A percentile compares a stretch with the other conserved stretches of the same genome.
These are phyloP conservation scores for Triplophysa yarkandensis DNA, from an alignment of 2,797 vertebrate species.

Conservation along the genomic window DNA sequence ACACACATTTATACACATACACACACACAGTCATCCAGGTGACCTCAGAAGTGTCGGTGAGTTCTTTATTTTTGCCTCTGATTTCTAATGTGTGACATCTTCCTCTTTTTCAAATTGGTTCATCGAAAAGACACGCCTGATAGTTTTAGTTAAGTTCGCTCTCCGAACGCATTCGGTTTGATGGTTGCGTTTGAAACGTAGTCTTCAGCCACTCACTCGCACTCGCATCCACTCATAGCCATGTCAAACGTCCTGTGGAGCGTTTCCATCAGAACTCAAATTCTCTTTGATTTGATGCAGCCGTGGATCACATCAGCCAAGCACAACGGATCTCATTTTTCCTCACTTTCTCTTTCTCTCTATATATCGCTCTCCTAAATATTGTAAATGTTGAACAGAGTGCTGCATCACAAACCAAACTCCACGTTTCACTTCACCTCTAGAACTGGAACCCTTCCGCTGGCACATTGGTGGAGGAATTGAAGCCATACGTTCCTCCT, in stretches of 20 bases:
- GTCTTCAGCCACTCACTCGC: conserved; percentile 97
- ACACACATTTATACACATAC: conserved; percentile 88
- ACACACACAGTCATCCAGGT: conserved; percentile 78
- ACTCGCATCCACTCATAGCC: conserved; percentile 98
- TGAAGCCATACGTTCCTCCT: conserved; percentile 98
- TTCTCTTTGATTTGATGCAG: conserved; percentile 99
- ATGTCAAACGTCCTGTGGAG: conserved; percentile 98
- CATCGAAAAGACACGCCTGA: conserved; percentile 84
- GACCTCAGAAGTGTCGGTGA: conserved; percentile 80
- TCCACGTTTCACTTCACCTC: conserved; percentile 81
- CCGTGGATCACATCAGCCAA: conserved; percentile 99
- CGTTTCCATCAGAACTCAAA: conserved; percentile 91
- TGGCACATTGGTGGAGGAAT: conserved; percentile 98
- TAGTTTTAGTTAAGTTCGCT: conserved; percentile 79
- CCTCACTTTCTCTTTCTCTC: conserved; percentile 81
- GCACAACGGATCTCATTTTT: conserved; percentile 99
- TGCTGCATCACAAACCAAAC: conserved; percentile 99
- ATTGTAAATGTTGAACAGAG: conserved; percentile 84
- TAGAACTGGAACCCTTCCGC: conserved; percentile 99
- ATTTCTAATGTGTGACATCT: conserved; percentile 79
- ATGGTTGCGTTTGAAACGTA: conserved; percentile 87
- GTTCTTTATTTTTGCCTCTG: conserved; percentile 69
- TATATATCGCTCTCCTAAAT: conserved; percentile 81
- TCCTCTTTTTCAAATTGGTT: conserved; percentile 73
- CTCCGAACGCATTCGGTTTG: conserved; percentile 94